A percentile compares a stretch with the other conserved stretches of the same genome.
These are phyloP conservation scores for Poecile atricapillus DNA, from an alignment of 2,113 vertebrate genomes.

Conservation along the genomic window DNA sequence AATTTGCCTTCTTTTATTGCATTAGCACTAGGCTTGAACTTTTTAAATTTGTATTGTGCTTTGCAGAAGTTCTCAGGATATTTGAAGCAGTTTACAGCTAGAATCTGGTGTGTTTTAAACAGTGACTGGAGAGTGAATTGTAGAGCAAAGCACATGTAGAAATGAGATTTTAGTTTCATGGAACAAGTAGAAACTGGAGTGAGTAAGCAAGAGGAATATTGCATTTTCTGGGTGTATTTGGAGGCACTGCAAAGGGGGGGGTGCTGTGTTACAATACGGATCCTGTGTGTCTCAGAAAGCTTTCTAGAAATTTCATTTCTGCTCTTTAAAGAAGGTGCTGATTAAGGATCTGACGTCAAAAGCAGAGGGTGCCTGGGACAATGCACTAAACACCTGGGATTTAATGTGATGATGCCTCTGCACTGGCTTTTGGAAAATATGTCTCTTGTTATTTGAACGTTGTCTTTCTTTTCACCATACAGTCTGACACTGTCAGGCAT, in stretches of 20 bases:
- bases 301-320: not conserved
- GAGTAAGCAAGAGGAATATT: not conserved
- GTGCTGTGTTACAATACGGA: not conserved
- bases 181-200: not conserved
- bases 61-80: slow-evolving; percentile 39
- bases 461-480: not conserved
- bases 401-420: not conserved
- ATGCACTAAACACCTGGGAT: not conserved
- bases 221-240: not conserved
- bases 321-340: not conserved
- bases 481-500: not conserved
- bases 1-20: slow-evolving; percentile 59
- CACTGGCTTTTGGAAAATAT: not conserved
- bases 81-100: slow-evolving; percentile 6
- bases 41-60: slow-evolving; percentile 50
- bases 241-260: not conserved
- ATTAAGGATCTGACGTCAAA: not conserved
- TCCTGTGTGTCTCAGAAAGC: not conserved
- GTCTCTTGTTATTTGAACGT: not conserved
- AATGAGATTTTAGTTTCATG: not conserved
- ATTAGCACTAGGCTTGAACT: slow-evolving; percentile 59
- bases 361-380: fast-evolving
- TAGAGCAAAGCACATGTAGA: not conserved
- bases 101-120: not conserved
- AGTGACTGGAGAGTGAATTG: not conserved